Evolutionary conservation across 1,140 invertebrate genomes (phyloP), one percentile per base, ranked within the genome.

Genomic region (Drosophila tsacasi): DNA sequence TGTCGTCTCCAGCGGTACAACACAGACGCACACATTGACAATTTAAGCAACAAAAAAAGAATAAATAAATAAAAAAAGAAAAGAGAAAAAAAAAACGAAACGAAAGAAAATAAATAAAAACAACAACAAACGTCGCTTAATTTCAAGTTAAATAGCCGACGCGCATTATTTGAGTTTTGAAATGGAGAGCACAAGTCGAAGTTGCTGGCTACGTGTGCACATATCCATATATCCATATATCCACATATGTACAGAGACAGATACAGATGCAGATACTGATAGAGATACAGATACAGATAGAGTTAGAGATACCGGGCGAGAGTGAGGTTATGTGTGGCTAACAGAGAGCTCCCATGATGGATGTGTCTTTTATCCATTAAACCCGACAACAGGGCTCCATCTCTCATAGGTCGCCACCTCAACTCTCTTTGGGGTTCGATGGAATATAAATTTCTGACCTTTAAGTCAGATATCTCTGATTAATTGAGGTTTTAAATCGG

Each of bases 71-170:
- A 61, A 40, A 50, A 44, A 50, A 37, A 39, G 39, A 39, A 39
- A 35, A 58, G 52, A 60, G 13, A 44, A 23, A 44, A 32, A 9
- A 37, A 5, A 30, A 67, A 75, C 67, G 40, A 57, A 79, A 65
- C 23, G 42, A 64, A 77, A 55, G 63, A 83, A 83, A 79, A 69
- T 61, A 71, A 82, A 83, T 73, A 83, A 81, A 60, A 83, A 65
- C 69, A 83, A 79, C 77, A 78, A 85, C 64, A 85, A 80, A 83
- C 83, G 77, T 89, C 84, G 69, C 85, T 89, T 89, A 89, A 90
- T 89, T 84, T 87, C 83, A 87, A 87, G 83, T 89, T 84, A 89
- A 89, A 89, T 84, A 89, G 85, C 85, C 84, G 81, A 90, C 84
- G 68, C 78, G 84, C 85, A 90, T 84, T 89, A 89, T 90, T 84